Base-by-base conservation (phyloP, 2,113 vertebrate species). In the Hippolais icterina region DNA sequence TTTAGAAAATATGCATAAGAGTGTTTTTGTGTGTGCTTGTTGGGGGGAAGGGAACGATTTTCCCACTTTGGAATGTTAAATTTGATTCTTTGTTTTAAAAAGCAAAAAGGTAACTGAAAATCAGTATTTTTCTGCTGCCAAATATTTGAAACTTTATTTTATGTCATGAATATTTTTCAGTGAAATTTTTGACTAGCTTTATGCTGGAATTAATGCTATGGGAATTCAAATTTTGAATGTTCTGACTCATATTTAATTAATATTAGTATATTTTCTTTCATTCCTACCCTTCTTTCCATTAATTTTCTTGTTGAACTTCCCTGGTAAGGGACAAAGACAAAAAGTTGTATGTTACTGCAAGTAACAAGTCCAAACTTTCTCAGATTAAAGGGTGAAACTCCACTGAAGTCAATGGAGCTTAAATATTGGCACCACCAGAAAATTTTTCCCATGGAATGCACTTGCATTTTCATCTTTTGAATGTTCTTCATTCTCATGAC, bases 401-500 rank as follows among this genome's bases (percentile, higher is more conserved):
- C 92, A 96, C 93, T 96, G 93, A 97, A 97, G 88, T 96, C 90
- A 95, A 96, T 96, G 95, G 94, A 93, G 90, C 87, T 90, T 91
- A 79, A 84, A 72, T 89, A 70, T 66, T 92, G 82, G 56, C 64
- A 90, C n/a, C 33, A 94, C 47, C 49, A 81, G 64, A 88, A 77
- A 81, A 64, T 88, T 70, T 88, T 66, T 83, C 52, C 82, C 52
- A 35, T 56, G 37, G 56, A 92, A 59, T 89, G 52, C 72, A 84
- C 46, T 71, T 87, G 41, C 65, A 92, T 77, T 95, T 53, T 81
- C 56, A 76, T 60, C 72, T 83, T 63, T 89, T 85, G 72, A 94
- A 89, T 70, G 64, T 52, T 90, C 13, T 74, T 94, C 90, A 96
- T 92, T 87, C 69, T 89, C 90, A 93, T 92, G 57, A 65, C 46